These are phyloP conservation scores for Umimayanthus kanabou DNA, from an alignment of 92 coral and sea anemone genomes.

Conservation along the genomic window DNA sequence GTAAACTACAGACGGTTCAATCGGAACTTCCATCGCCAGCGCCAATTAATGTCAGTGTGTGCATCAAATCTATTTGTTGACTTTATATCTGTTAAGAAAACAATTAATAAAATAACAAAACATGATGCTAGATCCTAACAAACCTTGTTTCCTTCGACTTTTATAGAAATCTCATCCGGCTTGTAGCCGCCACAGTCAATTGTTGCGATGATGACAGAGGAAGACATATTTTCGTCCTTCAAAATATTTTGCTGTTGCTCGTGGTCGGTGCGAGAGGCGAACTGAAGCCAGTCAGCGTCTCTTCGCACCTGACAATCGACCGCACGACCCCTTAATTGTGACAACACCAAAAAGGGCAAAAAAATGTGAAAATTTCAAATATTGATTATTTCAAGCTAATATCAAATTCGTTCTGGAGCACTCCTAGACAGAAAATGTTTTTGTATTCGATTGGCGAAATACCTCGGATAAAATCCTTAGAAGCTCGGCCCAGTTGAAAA, in stretches of 20 bases:
- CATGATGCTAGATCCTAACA: neutral
- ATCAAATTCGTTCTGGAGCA: neutral
- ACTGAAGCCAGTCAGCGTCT: neutral
- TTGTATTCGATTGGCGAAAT: neutral
- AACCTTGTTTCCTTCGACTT: conserved; percentile 82
- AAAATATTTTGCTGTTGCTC: conserved; percentile 1
- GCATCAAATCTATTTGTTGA: neutral
- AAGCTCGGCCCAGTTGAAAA: neutral
- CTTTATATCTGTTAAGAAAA: neutral
- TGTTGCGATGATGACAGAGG: conserved; percentile 61
- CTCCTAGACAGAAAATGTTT: neutral
- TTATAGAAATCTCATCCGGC: conserved; percentile 91
- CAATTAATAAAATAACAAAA: neutral
- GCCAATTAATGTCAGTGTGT: neutral
- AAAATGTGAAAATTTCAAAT: conserved; percentile 20
- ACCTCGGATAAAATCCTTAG: neutral
- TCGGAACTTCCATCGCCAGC: neutral
- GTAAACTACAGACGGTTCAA: too few species aligned
- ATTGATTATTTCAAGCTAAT: conserved; percentile 17
- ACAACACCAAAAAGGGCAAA: conserved; percentile 40
- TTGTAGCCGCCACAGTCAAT: conserved; percentile 86
- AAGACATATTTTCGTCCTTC: conserved; percentile 30
- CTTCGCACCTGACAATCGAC: neutral
- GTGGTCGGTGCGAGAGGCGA: neutral
- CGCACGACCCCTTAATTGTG: conserved; percentile 18